Conservation (phyloP, 2,797 vertebrate species). For the Clarias laeviceps region DNA sequence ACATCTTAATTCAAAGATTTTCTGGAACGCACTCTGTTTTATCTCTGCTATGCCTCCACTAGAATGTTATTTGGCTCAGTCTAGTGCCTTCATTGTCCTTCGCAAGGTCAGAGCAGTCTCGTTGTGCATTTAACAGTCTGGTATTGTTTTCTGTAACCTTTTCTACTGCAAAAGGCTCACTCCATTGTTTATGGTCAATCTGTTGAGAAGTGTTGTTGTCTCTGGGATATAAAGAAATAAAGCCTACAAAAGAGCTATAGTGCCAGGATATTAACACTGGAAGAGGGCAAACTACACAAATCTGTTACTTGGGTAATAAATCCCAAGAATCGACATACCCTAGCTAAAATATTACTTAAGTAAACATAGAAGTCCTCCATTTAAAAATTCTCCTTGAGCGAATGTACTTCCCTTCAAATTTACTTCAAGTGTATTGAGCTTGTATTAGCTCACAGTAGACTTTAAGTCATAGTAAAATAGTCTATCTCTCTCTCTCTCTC, state of each 20-base stretch:
- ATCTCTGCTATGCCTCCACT: slow-evolving; percentile 21
- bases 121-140: slow-evolving; percentile 49
- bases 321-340: too few species aligned
- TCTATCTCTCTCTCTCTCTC: too few species aligned
- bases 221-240: slow-evolving; percentile 7
- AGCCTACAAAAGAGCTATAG: slow-evolving; percentile 24
- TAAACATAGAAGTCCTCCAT: too few species aligned
- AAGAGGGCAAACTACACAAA: too few species aligned
- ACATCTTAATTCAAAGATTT: slow-evolving; percentile 58
- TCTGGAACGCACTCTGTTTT: slow-evolving; percentile 58
- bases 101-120: slow-evolving; percentile 67
- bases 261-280: slow-evolving; percentile 18
- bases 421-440: too few species aligned
- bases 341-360: too few species aligned
- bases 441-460: too few species aligned
- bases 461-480: too few species aligned
- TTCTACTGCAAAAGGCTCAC: slow-evolving; percentile 44
- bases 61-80: slow-evolving; percentile 34
- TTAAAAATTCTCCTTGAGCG: too few species aligned
- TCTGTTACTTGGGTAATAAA: too few species aligned
- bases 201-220: slow-evolving; percentile 18
- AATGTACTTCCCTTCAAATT: too few species aligned
- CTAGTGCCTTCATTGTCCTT: slow-evolving; percentile 63
- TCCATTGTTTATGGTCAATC: slow-evolving; percentile 30
- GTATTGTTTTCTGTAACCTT: slow-evolving; percentile 57